phyloP scores from a whole-genome alignment of 2,888 invertebrate genomes.

The Bellardia bayeri region DNA sequence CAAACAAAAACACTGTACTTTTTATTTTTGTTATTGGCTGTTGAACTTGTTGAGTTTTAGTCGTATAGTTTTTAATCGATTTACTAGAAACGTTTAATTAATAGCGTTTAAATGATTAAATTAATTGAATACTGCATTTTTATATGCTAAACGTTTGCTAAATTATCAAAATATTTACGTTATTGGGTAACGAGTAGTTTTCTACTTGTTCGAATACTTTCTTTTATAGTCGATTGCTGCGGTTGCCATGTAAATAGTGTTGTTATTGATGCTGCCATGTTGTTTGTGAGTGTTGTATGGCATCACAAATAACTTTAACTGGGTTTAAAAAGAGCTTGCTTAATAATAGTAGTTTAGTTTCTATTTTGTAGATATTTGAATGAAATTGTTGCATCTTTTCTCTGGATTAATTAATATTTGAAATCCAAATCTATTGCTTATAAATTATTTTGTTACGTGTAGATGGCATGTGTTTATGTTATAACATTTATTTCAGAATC shows the following conservation, averaged over 20 bases:
- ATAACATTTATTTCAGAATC: too few relatives aligned
- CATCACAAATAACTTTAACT: background rate
- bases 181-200: slow-evolving; percentile 67
- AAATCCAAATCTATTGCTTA: too few relatives aligned
- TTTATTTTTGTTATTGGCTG: background rate
- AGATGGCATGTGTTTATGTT: too few relatives aligned
- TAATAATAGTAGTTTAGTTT: too few relatives aligned
- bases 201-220: slow-evolving; percentile 53
- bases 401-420: too few relatives aligned
- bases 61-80: background rate
- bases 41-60: slow-evolving; percentile 4
- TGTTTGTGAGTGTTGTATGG: background rate
- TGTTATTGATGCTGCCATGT: slow-evolving; percentile 19
- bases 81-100: background rate
- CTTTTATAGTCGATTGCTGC: slow-evolving; percentile 25
- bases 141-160: slow-evolving; percentile 25
- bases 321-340: too few relatives aligned
- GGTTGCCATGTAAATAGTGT: slow-evolving; percentile 21
- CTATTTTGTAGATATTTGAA: too few relatives aligned
- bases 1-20: slow-evolving; percentile 70
- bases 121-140: background rate
- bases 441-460: too few relatives aligned
- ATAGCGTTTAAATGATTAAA: background rate
- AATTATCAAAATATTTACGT: slow-evolving; percentile 71
- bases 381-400: too few relatives aligned